Conservation (phyloP, 2,888 invertebrate genomes). For the Pyrocoelia pectoralis region DNA sequence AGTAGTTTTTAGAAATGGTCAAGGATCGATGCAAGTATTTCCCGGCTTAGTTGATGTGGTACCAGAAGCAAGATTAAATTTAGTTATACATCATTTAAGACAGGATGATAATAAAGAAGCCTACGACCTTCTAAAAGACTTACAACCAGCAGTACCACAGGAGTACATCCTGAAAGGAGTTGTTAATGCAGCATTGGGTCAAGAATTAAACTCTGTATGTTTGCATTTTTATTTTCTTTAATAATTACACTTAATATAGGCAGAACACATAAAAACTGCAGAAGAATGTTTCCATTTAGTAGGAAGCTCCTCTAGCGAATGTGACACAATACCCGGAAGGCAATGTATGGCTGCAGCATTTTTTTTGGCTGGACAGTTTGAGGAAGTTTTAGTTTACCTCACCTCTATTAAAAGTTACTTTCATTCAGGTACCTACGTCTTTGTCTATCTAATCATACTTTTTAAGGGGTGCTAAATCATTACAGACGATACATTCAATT, state of each 20-base stretch:
- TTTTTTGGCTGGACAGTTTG: slow-evolving; percentile 93
- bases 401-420: slow-evolving; percentile 98
- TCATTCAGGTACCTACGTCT: slow-evolving; percentile 55
- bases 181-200: slow-evolving; percentile 92
- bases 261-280: slow-evolving; percentile 92
- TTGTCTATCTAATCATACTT: no score
- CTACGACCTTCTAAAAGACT: slow-evolving; percentile 84
- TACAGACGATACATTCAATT: slow-evolving; percentile 79
- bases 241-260: slow-evolving; percentile 62
- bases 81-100: slow-evolving; percentile 92
- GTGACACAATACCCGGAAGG: slow-evolving; percentile 96
- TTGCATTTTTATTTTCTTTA: neutral
- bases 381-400: slow-evolving; percentile 95
- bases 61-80: slow-evolving; percentile 94
- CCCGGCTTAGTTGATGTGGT: slow-evolving; percentile 94
- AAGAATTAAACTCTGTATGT: slow-evolving; percentile 87
- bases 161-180: slow-evolving; percentile 98
- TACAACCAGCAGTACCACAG: slow-evolving; percentile 92
- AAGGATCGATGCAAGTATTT: slow-evolving; percentile 91
- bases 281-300: slow-evolving; percentile 97
- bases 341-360: slow-evolving; percentile 99
- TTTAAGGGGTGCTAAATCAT: slow-evolving; percentile 11
- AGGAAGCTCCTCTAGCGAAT: slow-evolving; percentile 95
- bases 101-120: slow-evolving; percentile 91
- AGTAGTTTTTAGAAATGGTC: slow-evolving; percentile 93